Evolutionary conservation across 2,888 invertebrate species (phyloP).

Genomic region (Dioctria linearis): DNA sequence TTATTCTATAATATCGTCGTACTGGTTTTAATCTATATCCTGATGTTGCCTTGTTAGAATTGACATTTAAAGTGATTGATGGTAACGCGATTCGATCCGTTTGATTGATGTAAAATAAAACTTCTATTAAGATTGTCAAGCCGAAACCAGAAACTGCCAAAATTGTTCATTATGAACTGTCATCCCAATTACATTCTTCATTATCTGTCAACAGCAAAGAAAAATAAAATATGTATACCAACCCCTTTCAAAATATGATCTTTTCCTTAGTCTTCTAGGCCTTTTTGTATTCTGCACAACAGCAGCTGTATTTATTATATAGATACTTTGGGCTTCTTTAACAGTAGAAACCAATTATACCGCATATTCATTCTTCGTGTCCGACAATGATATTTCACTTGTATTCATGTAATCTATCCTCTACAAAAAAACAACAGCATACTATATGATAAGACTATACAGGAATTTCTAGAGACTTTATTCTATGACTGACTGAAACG

Average conservation of each 20-base stretch:
- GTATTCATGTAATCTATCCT: conserved; percentile 7
- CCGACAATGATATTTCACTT: conserved; percentile 10
- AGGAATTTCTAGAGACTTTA: conserved; percentile 16
- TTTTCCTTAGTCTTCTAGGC: neutral
- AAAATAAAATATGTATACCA: neutral
- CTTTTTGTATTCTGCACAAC: conserved; percentile 18
- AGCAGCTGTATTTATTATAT: no score
- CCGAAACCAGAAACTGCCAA: conserved; percentile 17
- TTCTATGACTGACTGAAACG: neutral
- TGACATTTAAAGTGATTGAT: conserved; percentile 38
- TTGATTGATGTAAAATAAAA: conserved; percentile 37
- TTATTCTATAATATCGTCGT: no score
- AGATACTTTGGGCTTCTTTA: no score
- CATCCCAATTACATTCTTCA: conserved; percentile 39
- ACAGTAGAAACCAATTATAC: neutral
- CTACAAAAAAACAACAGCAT: neutral
- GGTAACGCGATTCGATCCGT: neutral
- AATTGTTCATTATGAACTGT: conserved; percentile 31
- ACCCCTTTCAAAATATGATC: neutral
- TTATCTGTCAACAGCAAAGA: conserved; percentile 39
- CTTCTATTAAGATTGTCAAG: neutral
- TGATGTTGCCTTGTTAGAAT: conserved; percentile 3
- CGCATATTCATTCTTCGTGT: conserved; percentile 32
- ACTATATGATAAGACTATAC: neutral
- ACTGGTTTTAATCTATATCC: neutral